Conservation (phyloP, 2,797 vertebrate genomes). For the Tadarida brasiliensis region DNA sequence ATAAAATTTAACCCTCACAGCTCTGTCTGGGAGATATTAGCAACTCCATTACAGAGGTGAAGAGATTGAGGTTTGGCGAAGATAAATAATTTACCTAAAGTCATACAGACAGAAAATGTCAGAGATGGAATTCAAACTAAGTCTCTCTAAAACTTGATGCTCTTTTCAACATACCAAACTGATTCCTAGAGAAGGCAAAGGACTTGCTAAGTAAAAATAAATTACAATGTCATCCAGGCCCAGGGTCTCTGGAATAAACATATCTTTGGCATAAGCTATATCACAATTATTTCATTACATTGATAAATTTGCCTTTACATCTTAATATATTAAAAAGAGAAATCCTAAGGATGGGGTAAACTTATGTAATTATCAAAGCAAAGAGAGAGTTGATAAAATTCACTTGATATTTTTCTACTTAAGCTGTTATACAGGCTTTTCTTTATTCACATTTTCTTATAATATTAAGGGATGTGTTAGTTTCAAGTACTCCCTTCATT, state of each 20-base stretch:
- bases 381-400: neutral
- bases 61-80: neutral
- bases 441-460: slow-evolving; percentile 21
- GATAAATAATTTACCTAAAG: slow-evolving; percentile 4
- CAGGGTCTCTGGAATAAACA: neutral
- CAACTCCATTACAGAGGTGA: neutral
- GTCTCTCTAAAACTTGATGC: neutral
- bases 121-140: slow-evolving; percentile 15
- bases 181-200: neutral
- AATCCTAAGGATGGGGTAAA: neutral
- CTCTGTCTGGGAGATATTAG: neutral
- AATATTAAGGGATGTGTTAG: neutral
- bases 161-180: slow-evolving; percentile 12
- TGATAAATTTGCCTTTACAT: neutral
- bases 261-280: neutral
- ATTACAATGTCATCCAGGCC: neutral
- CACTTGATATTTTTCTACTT: neutral
- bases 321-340: slow-evolving; percentile 36
- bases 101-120: neutral
- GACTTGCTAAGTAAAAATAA: slow-evolving; percentile 25
- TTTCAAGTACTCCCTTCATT: neutral
- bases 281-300: neutral
- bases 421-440: neutral
- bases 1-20: slow-evolving; percentile 1
- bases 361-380: slow-evolving; percentile 34